Base-by-base conservation (phyloP, 2,113 vertebrate genomes). In the Centropus bengalensis region DNA sequence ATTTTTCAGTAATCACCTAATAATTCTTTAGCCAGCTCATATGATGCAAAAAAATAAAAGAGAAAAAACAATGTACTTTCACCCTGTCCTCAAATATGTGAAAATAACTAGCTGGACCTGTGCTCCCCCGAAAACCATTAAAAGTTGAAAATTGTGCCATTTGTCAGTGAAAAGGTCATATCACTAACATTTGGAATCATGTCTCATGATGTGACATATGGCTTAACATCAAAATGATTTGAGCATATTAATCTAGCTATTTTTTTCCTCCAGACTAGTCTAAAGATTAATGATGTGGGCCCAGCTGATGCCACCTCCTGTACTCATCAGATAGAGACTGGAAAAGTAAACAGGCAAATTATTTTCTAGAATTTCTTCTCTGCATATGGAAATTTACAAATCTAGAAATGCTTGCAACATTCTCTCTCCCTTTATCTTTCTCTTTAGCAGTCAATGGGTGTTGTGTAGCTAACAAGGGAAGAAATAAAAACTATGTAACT, bases 91-190 rank as follows among this genome's bases (percentile, higher is more conserved):
- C 0, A 4, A 80, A n/a, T 22, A 88, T 3, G 19, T 52, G 64
- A 74, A 89, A 90, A 68, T 32, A 27, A 71, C 42, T 80, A 47
- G 27, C 26, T 80, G 68, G 56, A 78, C 79, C 88, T 7, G 30
- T 83, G 22, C 21, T 71, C 22, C 14, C 38, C 28, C 27, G 8
- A 52, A 56, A 91, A 55, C 68, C 32, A 67, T 81, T 77, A 78
- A 10, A 88, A 77, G 44, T 54, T 82, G 71, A 94, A 94, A 75
- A 76, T 56, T 88, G 47, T 81, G 85, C 63, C 82, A 88, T 96
- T 93, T 96, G 56, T 88, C 85, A 90, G 82, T 40, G 23, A 68
- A 96, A 96, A 94, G 93, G 91, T 92, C 82, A 89, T 85, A 95
- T 89, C 70, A 92, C 84, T 91, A 89, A 79, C 70, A 82, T 93